phyloP scores from a whole-genome alignment of 2,113 vertebrate species.

The Pseudopodoces humilis region DNA sequence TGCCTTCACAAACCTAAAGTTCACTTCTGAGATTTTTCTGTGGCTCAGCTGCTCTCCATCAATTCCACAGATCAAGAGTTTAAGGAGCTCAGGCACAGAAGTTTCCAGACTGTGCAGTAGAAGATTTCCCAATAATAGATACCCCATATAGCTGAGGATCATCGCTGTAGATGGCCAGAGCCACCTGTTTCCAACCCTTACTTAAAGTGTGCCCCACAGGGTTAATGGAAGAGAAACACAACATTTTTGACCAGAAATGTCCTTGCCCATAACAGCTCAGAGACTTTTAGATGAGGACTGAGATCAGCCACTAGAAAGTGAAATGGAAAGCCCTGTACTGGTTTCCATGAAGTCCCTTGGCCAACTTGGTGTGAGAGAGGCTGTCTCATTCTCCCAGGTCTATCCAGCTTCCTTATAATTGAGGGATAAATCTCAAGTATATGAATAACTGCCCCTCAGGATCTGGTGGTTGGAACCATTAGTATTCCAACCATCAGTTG shows the following conservation, averaged over 20 bases:
- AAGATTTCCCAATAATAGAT: not conserved
- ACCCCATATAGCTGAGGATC: not conserved
- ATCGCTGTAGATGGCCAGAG: not conserved
- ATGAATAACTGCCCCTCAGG: fast-evolving
- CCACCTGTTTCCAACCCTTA: not conserved
- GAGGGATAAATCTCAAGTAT: not conserved
- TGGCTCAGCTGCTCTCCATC: not conserved
- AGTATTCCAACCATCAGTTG: not conserved
- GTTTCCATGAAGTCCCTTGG: not conserved
- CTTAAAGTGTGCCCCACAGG: not conserved
- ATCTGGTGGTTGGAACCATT: not conserved
- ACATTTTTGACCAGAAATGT: not conserved
- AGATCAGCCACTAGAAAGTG: not conserved
- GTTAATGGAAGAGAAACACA: not conserved
- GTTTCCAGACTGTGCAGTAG: not conserved
- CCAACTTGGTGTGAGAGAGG: not conserved
- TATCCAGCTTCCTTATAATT: not conserved
- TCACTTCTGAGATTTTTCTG: not conserved
- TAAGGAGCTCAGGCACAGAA: not conserved
- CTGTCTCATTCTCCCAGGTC: not conserved
- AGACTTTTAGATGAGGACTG: not conserved
- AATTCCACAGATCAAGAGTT: not conserved
- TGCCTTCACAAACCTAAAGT: not conserved
- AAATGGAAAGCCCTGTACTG: not conserved
- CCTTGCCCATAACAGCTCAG: not conserved